A percentile compares a stretch with the other conserved stretches of the same genome.
Evolutionary conservation across 2,113 vertebrate species (phyloP).

Genomic region (Phodopus roborovskii): DNA sequence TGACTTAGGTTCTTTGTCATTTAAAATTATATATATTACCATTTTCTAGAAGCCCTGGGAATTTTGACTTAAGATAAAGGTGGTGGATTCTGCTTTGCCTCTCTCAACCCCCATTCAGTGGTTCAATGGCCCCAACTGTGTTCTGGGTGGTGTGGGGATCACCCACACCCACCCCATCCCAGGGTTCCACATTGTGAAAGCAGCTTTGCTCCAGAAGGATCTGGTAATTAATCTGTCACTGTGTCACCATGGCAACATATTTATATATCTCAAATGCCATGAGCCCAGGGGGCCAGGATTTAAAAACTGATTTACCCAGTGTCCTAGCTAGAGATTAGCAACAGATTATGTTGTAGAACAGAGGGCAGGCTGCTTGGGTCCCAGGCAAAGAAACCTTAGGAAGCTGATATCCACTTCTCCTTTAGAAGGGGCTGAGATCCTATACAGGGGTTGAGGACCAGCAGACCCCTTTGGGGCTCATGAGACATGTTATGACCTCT

Average conservation of each 20-base stretch:
- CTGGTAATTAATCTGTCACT: slow-evolving; percentile 56
- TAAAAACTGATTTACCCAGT: slow-evolving; percentile 36
- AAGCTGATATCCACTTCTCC: background rate
- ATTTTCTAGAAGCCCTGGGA: background rate
- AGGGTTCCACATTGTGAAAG: slow-evolving; percentile 41
- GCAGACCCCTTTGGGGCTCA: background rate
- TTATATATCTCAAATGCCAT: slow-evolving; percentile 53
- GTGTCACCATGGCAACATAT: slow-evolving; percentile 64
- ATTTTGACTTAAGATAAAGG: background rate
- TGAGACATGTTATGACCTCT: background rate
- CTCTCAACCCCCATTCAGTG: accelerated
- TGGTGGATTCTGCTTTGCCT: background rate
- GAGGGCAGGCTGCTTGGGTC: background rate
- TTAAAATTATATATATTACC: background rate
- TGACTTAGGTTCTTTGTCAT: background rate
- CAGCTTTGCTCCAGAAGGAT: slow-evolving; percentile 61
- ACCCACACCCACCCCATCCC: background rate
- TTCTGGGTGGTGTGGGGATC: background rate
- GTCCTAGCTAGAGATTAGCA: slow-evolving; percentile 59
- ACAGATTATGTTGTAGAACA: slow-evolving; percentile 51
- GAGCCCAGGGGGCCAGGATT: slow-evolving; percentile 41
- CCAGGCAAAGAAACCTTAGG: slow-evolving; percentile 33
- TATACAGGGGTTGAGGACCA: background rate
- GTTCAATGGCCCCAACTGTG: background rate
- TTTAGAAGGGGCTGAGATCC: background rate